A percentile compares a stretch with the other conserved stretches of the same genome.
phyloP scores from a whole-genome alignment of 1,140 invertebrate species.

The Gryon sp. region DNA sequence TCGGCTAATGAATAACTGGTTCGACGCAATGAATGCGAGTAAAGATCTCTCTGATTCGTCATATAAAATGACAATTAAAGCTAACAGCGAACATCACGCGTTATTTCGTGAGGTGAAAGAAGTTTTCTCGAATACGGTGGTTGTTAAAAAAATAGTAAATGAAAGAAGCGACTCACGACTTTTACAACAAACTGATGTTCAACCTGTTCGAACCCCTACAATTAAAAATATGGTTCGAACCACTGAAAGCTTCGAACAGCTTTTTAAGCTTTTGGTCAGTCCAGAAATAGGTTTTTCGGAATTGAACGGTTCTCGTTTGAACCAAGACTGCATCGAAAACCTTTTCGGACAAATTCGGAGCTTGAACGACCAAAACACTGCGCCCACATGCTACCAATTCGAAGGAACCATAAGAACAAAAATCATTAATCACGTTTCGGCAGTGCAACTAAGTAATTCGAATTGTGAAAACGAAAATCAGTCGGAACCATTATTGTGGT shows the following conservation, averaged over 20 bases:
- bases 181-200: too few species aligned
- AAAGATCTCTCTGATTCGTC: background rate
- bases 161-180: too few species aligned
- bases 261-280: too few species aligned
- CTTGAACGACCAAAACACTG: background rate
- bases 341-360: background rate
- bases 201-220: background rate
- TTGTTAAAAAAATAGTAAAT: too few species aligned
- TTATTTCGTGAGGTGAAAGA: too few species aligned
- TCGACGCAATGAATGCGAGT: constrained; percentile 6
- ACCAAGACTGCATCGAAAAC: constrained; percentile 6
- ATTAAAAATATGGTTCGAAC: background rate
- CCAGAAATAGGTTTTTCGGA: background rate
- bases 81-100: too few species aligned
- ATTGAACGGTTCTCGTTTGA: background rate
- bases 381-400: constrained; percentile 4
- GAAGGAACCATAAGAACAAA: too few species aligned
- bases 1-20: constrained; percentile 2
- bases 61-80: too few species aligned
- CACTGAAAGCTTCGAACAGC: background rate
- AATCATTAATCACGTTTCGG: too few species aligned
- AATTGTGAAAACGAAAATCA: background rate
- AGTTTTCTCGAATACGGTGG: too few species aligned
- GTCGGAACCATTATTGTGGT: background rate
- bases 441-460: too few species aligned